Percentiles rank a stretch among this genome's conserved stretches.
These are phyloP conservation scores for Pipra filicauda DNA, from an alignment of 2,113 vertebrate genomes.

Conservation along the genomic window DNA sequence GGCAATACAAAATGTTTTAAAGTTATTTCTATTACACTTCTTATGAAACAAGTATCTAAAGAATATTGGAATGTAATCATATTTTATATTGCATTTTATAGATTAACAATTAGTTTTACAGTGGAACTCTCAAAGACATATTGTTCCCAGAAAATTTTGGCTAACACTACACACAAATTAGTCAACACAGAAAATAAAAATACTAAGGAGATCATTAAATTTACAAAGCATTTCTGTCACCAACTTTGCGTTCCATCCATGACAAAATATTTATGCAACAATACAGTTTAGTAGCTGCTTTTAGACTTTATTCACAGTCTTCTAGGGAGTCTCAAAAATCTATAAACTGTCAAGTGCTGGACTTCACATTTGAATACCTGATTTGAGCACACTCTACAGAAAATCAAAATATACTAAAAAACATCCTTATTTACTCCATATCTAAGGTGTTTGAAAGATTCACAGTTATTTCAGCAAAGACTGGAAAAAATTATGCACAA, in stretches of 20 bases:
- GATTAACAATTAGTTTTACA: background rate
- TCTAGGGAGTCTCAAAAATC: background rate
- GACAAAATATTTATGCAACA: background rate
- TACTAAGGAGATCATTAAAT: background rate
- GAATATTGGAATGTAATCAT: background rate
- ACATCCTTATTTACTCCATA: background rate
- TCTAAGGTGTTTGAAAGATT: background rate
- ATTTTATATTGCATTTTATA: background rate
- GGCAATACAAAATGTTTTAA: background rate
- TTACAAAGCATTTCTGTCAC: background rate
- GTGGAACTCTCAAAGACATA: background rate
- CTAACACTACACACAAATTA: background rate
- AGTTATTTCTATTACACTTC: background rate
- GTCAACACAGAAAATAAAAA: background rate
- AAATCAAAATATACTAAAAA: slow-evolving; percentile 13
- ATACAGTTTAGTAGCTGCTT: background rate
- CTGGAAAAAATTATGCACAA: slow-evolving; percentile 56
- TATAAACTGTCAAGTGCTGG: background rate
- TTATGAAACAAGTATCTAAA: background rate
- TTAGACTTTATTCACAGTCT: background rate
- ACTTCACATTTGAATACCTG: background rate
- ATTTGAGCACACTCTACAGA: background rate
- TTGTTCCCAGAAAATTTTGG: background rate
- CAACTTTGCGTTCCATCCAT: background rate
- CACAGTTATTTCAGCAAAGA: background rate